Conservation (phyloP, 2,888 invertebrate species). For the Steinernema hermaphroditum region DNA sequence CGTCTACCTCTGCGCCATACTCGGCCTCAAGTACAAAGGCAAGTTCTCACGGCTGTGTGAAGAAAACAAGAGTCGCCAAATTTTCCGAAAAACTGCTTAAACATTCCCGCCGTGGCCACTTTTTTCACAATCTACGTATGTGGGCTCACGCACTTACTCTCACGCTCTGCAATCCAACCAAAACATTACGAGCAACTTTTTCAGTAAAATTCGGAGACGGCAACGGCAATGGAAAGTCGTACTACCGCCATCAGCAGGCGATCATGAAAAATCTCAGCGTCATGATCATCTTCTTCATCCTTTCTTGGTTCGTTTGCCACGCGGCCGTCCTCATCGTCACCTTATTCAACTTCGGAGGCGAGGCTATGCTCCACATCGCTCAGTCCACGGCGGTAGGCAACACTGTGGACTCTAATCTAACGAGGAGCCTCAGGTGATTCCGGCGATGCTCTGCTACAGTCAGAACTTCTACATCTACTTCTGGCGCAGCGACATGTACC, state of each 20-base stretch:
- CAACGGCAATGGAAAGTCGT: background rate
- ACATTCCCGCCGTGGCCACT: no score
- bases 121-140: no score
- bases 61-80: no score
- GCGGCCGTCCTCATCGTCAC: background rate
- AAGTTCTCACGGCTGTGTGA: background rate
- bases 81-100: background rate
- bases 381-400: background rate
- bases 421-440: background rate
- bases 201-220: background rate
- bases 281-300: conserved; percentile 10
- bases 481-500: conserved; percentile 1
- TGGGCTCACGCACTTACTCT: background rate
- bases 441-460: background rate
- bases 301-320: background rate
- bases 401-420: background rate
- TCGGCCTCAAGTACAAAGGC: background rate
- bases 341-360: background rate
- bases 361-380: background rate
- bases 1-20: background rate
- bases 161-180: background rate
- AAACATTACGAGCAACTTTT: no score
- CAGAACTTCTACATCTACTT: conserved; percentile 19
- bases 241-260: conserved; percentile 7
- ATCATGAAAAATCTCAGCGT: conserved; percentile 8